Evolutionary conservation across 1,140 invertebrate species (phyloP).

Genomic region (Drosophila pruinosa): DNA sequence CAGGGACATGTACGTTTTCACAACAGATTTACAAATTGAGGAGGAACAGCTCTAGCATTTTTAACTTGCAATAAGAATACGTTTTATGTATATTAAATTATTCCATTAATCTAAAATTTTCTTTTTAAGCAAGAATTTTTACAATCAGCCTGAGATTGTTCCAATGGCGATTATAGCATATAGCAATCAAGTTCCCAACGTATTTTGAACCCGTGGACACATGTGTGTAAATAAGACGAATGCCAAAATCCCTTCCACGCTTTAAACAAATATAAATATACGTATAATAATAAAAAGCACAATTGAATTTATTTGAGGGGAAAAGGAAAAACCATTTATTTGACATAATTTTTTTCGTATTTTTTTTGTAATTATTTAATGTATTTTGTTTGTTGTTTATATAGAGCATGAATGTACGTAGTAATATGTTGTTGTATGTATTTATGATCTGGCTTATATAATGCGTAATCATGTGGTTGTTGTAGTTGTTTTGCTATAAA

Average conservation of each 20-base stretch:
- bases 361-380: constrained; percentile 50
- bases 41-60: constrained; percentile 55
- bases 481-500: constrained; percentile 58
- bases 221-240: no score
- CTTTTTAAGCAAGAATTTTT: no score
- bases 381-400: constrained; percentile 61
- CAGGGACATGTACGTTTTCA: constrained; percentile 87
- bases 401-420: constrained; percentile 80
- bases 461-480: constrained; percentile 50
- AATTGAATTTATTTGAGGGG: constrained; percentile 62
- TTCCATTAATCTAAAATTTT: no score
- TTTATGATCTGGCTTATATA: constrained; percentile 52
- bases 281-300: background rate
- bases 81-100: no score
- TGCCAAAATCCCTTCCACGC: no score
- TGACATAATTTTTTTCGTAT: constrained; percentile 69
- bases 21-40: constrained; percentile 64
- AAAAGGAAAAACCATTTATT: constrained; percentile 82
- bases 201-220: no score
- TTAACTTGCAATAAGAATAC: no score
- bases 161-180: no score
- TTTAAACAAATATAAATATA: no score
- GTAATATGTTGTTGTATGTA: constrained; percentile 67
- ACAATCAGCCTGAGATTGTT: no score
- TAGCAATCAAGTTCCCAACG: no score